phyloP scores from a whole-genome alignment of 2,797 vertebrate species.

The Eptatretus atami region DNA sequence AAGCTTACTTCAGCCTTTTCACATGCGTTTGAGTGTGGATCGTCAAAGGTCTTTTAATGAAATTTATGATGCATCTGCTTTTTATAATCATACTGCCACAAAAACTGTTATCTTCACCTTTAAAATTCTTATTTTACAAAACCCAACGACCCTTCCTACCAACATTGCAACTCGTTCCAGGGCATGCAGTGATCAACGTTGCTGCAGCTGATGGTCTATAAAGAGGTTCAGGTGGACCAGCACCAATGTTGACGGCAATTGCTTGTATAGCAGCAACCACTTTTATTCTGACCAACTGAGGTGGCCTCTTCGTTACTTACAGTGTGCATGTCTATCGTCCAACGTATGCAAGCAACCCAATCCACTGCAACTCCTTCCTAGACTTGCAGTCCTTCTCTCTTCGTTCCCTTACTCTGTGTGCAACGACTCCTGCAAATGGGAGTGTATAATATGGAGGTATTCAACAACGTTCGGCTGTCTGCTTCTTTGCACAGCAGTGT shows the following conservation, averaged over 20 bases:
- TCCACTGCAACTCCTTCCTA: too few relatives aligned
- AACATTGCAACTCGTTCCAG: constrained; percentile 14
- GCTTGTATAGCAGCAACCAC: constrained; percentile 90
- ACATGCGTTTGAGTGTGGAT: too few relatives aligned
- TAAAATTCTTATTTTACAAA: too few relatives aligned
- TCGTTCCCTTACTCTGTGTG: constrained; percentile 10
- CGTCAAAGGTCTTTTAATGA: too few relatives aligned
- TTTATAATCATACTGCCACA: constrained; percentile 10
- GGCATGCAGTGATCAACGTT: constrained; percentile 67
- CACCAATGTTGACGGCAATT: constrained; percentile 71
- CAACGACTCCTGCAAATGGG: constrained; percentile 88
- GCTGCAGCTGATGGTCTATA: constrained; percentile 70
- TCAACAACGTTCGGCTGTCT: constrained; percentile 95
- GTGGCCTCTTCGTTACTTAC: constrained; percentile 82
- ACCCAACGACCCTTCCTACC: too few relatives aligned
- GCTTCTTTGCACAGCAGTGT: constrained; percentile 96
- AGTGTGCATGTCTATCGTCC: constrained; percentile 24
- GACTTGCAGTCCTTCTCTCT: too few relatives aligned
- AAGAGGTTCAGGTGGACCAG: constrained; percentile 79
- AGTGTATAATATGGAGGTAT: constrained; percentile 78
- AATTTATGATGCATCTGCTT: too few relatives aligned
- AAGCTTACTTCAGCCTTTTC: too few relatives aligned
- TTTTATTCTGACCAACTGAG: constrained; percentile 87
- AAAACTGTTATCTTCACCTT: too few relatives aligned
- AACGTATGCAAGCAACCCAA: background rate